A percentile compares a stretch with the other conserved stretches of the same genome.
These are phyloP conservation scores for Leucoptera coffeella DNA, from an alignment of 2,888 invertebrate species.

Conservation along the genomic window DNA sequence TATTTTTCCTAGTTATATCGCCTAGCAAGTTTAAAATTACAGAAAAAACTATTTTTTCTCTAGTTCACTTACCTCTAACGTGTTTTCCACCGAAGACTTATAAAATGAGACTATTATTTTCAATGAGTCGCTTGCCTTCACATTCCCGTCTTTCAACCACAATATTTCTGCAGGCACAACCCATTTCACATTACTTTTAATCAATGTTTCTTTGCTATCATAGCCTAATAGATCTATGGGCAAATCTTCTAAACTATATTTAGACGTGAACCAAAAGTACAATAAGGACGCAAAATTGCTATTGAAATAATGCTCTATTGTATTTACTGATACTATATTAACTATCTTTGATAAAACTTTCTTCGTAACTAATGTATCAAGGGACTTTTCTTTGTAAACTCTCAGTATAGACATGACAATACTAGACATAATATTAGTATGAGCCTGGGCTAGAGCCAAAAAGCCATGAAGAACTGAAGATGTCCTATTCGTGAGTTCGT, in stretches of 20 bases:
- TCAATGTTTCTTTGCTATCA: conserved; percentile 19
- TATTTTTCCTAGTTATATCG: no score
- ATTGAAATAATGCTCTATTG: conserved; percentile 21
- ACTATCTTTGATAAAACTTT: conserved; percentile 34
- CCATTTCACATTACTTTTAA: conserved; percentile 35
- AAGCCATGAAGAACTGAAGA: conserved; percentile 52
- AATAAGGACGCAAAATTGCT: conserved; percentile 41
- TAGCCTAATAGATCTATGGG: conserved; percentile 33
- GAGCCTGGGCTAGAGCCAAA: conserved; percentile 43
- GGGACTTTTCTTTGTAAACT: conserved; percentile 42
- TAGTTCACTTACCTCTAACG: conserved; percentile 25
- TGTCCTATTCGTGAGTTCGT: conserved; percentile 55
- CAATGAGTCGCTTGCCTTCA: conserved; percentile 18
- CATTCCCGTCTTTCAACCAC: conserved; percentile 23
- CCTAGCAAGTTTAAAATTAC: no score
- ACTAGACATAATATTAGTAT: conserved; percentile 39
- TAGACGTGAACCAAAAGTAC: conserved; percentile 36
- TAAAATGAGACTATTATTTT: no score
- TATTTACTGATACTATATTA: conserved; percentile 12
- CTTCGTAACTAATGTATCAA: conserved; percentile 26
- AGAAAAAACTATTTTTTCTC: no score
- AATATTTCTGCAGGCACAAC: conserved; percentile 33
- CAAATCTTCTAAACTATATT: conserved; percentile 24
- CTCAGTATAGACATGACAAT: conserved; percentile 47
- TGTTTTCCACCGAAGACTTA: no score